phyloP scores from a whole-genome alignment of 2,113 vertebrate genomes.

The Ptyas mucosa region DNA sequence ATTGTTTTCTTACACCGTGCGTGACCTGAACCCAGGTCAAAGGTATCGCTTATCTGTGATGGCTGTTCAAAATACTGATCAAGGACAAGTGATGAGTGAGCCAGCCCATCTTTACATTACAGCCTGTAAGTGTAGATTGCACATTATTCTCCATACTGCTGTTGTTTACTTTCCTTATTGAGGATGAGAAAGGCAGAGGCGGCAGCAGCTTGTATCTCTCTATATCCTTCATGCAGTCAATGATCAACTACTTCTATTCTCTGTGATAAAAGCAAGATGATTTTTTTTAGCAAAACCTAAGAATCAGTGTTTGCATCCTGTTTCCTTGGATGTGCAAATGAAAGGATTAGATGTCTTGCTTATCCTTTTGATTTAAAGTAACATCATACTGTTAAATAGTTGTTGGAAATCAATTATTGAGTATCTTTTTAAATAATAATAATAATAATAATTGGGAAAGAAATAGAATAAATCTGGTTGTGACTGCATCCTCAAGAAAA shows the following conservation, averaged over 20 bases:
- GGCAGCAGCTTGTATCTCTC: not conserved
- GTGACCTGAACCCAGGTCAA: constrained; percentile 81
- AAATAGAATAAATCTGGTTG: not conserved
- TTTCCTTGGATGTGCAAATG: not conserved
- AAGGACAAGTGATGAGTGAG: constrained; percentile 81
- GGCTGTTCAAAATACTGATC: constrained; percentile 75
- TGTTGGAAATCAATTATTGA: not conserved
- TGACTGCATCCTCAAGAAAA: not conserved
- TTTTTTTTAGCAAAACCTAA: not conserved
- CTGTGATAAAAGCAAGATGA: not conserved
- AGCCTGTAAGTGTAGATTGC: constrained; percentile 76
- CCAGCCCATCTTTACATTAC: constrained; percentile 81
- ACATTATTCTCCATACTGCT: not conserved
- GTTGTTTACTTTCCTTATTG: not conserved
- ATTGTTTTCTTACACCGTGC: constrained; percentile 77
- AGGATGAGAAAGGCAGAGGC: not conserved
- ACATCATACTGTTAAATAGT: not conserved
- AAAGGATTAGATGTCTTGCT: not conserved
- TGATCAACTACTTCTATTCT: not conserved
- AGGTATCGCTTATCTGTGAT: constrained; percentile 83
- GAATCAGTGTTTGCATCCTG: not conserved
- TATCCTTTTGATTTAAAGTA: not conserved
- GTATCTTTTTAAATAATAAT: not conserved
- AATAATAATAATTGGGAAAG: not conserved
- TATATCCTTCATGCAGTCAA: not conserved